Conservation (phyloP, 2,797 vertebrate genomes). For the Dromococcyx pavoninus region DNA sequence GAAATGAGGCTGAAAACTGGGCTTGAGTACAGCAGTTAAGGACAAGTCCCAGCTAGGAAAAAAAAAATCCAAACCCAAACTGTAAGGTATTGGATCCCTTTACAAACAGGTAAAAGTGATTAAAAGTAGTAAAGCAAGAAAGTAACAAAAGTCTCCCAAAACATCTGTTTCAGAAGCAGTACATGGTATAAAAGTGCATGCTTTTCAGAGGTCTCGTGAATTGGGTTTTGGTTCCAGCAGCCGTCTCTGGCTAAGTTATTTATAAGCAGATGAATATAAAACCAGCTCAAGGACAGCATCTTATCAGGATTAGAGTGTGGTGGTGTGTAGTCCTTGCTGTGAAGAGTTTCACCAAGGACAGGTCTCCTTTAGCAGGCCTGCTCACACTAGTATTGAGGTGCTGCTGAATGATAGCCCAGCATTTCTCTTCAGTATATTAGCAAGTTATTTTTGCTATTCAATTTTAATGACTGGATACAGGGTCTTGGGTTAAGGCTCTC, state of each 20-base stretch:
- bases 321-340: accelerated
- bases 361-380: background rate
- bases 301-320: accelerated
- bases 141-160: background rate
- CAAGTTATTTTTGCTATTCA: background rate
- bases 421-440: background rate
- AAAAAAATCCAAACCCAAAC: no score
- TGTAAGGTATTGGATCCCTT: background rate
- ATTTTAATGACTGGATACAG: background rate
- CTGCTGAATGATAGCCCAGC: background rate
- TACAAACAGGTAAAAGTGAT: background rate
- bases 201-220: background rate
- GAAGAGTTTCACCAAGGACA: background rate
- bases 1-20: background rate
- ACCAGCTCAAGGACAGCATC: background rate
- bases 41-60: background rate
- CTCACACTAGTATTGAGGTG: accelerated
- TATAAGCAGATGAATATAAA: accelerated
- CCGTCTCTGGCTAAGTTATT: accelerated
- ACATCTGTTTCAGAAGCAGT: background rate
- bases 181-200: accelerated
- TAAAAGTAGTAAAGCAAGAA: background rate
- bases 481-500: background rate
- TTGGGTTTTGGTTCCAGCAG: background rate
- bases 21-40: background rate